phyloP scores from a whole-genome alignment of 2,888 invertebrate genomes.

The Lomographa bimaculata region DNA sequence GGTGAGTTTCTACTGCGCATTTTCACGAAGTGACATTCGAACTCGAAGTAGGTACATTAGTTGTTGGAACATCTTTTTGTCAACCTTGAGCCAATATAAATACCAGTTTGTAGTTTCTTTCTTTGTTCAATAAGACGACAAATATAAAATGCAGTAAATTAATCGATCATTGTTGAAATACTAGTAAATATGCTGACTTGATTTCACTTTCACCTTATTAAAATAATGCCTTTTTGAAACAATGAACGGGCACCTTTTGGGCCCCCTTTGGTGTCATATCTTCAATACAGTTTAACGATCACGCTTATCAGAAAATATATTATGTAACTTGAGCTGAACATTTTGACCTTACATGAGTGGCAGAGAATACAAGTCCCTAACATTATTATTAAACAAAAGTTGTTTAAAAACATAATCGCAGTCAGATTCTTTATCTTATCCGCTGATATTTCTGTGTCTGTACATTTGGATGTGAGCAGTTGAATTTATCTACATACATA shows the following conservation, averaged over 20 bases:
- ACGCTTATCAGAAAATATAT: not conserved
- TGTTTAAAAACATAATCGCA: not conserved
- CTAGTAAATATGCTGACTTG: conserved; percentile 4
- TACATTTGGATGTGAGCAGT: no score
- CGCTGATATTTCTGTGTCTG: conserved; percentile 4
- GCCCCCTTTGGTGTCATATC: conserved; percentile 10
- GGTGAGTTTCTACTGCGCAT: conserved; percentile 70
- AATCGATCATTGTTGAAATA: conserved; percentile 4
- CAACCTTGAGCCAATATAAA: conserved; percentile 70
- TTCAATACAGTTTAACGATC: no score
- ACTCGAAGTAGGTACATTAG: conserved; percentile 44
- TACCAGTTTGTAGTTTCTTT: conserved; percentile 50
- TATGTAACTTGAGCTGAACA: conserved; percentile 1
- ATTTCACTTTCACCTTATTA: conserved; percentile 23
- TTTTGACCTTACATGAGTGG: conserved; percentile 2
- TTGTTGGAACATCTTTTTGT: conserved; percentile 58
- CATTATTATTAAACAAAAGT: conserved; percentile 8
- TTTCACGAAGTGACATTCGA: conserved; percentile 59
- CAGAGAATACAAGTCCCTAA: not conserved
- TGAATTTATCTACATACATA: no score
- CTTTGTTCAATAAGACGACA: conserved; percentile 52
- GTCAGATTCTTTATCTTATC: conserved; percentile 6
- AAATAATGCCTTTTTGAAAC: conserved; percentile 1
- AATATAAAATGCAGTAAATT: conserved; percentile 3
- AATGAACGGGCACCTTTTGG: conserved; percentile 2